Evolutionary conservation across 1,140 invertebrate genomes (phyloP), one percentile per base, ranked within the genome.

Genomic region (Cardiocondyla obscurior): DNA sequence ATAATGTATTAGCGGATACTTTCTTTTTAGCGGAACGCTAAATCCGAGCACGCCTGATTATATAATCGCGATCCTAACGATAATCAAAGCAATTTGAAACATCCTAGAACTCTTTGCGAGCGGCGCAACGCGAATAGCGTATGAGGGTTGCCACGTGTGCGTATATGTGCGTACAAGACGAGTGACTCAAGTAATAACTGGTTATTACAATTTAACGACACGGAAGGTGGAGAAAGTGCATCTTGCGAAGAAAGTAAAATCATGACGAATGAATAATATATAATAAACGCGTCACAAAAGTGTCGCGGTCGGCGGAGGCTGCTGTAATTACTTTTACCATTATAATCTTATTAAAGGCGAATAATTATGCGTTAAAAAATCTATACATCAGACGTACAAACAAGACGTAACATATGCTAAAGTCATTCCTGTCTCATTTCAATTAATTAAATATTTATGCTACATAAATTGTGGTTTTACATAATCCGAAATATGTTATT

Each of bases 221-320:
- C 69, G 81, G 74, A 83, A 85, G 53, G 65, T 12, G 83, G 82
- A 84, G 84, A 85, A 85, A 85, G 84, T 46, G 14, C 42, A 58
- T 79, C 60, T 82, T 42, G 51, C 76, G 70, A 85, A 81, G 76
- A 81, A 73, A 67, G 67, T 65, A 36, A 81, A 81, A 57, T 85
- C 49, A 79, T 39, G 49, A 33, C 25, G 22, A 53, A 79, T 73
- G 42, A 73, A 85, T 64, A 85, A 86, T 81, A 62, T 67, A 65
- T 14, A 19, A 44, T 3, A 28, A 77, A 77, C 49, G 12, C 25
- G 55, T 51, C 44, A 33, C 33, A 67, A 1, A 51, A 44, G 25
- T 30, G 10, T 77, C 60, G 28, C 44, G 30, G 33, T 10, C n/a
- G n/a, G 10, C 6, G 25, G 12, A 62, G 7, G 30, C 14, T 64